These are phyloP conservation scores for Scaptomyza pallida DNA, from an alignment of 1,140 invertebrate genomes.

Conservation along the genomic window DNA sequence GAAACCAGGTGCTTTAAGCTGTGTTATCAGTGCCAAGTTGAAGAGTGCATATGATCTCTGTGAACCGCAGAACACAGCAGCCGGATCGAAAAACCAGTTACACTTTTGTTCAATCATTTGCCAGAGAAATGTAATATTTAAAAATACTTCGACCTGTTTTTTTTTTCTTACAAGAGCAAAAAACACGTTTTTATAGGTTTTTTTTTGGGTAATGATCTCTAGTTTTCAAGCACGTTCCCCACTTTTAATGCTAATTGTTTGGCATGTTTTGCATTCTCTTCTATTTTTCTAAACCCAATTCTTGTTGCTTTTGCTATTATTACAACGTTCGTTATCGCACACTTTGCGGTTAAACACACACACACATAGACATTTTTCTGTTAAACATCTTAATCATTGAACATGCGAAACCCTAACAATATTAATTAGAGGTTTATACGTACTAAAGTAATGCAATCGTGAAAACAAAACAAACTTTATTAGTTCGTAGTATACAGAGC, in stretches of 20 bases:
- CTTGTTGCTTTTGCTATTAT: neutral
- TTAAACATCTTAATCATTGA: constrained; percentile 14
- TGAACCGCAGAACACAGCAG: neutral
- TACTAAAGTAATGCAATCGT: too few species aligned
- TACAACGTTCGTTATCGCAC: constrained; percentile 2
- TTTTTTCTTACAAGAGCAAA: neutral
- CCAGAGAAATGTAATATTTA: neutral
- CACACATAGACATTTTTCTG: neutral
- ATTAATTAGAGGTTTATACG: neutral
- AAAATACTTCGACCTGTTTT: constrained; percentile 6
- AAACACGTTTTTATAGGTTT: constrained; percentile 26
- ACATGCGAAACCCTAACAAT: constrained; percentile 9
- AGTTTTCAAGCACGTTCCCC: constrained; percentile 25
- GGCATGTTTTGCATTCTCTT: constrained; percentile 43
- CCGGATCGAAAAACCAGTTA: constrained; percentile 9
- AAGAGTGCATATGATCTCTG: neutral
- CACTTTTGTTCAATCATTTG: too few species aligned
- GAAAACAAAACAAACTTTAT: too few species aligned
- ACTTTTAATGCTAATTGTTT: constrained; percentile 63
- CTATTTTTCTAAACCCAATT: constrained; percentile 6
- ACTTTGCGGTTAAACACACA: neutral
- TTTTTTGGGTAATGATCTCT: constrained; percentile 37
- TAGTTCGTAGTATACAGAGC: neutral
- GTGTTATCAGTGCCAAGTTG: constrained; percentile 12
- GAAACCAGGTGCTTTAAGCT: constrained; percentile 11